Base-by-base conservation (phyloP, 1,140 invertebrate genomes). In the Hestina assimilis region DNA sequence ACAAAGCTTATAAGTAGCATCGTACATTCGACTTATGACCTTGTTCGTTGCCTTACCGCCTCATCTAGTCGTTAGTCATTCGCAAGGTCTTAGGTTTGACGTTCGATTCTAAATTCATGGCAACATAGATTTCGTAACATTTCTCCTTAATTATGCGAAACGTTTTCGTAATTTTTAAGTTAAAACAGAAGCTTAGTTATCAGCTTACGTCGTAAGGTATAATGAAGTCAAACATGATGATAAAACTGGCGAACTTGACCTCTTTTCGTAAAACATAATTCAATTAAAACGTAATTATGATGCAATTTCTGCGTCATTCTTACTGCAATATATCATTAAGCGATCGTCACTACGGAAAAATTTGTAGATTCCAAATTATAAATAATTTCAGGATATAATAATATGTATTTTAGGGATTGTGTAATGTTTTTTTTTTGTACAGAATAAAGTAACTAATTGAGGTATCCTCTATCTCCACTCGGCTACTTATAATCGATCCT, bases 191-290 rank as follows among this genome's bases (percentile, higher is more conserved):
- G 2, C 42, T 28, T 8, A 28, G 15, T 50, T 29, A 50, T 40
- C 20, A 42, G 23, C 20, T 12, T 41, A 40, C 17, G 35, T 46
- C 23, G 26, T 24, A 14, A 19, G 24, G 17, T n/a, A 12, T 42
- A 48, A 20, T 48, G 33, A 48, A 12, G 43, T 35, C 45, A 29
- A 52, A 42, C 24, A 42, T 57, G 33, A 38, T 33, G 59, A 63
- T 59, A 61, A 66, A 53, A 28, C 28, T 29, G 68, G 58, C 72
- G 76, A 79, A 83, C 80, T 83, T 83, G 80, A 79, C 80, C 80
- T 66, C 72, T 64, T 81, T 81, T 67, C 55, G 61, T 33, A 59
- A 70, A 75, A 75, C 63, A 73, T 69, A 67, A 72, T 75, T 66
- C 58, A 59, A 69, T 69, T 72, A 69, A 66, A 33, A 58, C 57